These are phyloP conservation scores for Phycodurus eques DNA, from an alignment of 2,113 vertebrate genomes.

Conservation along the genomic window DNA sequence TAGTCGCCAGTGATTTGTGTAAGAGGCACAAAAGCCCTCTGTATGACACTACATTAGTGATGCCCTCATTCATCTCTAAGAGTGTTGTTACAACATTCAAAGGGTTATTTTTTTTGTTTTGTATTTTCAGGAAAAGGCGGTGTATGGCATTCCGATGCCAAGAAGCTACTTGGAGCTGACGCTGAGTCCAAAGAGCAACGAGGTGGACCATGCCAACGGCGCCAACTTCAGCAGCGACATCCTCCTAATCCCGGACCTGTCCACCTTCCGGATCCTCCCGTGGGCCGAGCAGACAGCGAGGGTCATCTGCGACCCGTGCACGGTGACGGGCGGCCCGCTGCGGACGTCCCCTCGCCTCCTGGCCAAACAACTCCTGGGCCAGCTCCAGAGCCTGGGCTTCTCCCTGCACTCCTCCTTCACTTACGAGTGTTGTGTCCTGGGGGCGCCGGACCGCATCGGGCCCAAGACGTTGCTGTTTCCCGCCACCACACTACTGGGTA, in stretches of 20 bases:
- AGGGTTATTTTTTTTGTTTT: background rate
- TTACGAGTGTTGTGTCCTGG: constrained; percentile 89
- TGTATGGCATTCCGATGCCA: constrained; percentile 85
- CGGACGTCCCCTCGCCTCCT: constrained; percentile 85
- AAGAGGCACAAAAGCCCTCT: background rate
- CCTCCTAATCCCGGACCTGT: constrained; percentile 86
- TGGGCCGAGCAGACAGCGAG: constrained; percentile 88
- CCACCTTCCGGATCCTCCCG: constrained; percentile 83
- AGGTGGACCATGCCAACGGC: constrained; percentile 79
- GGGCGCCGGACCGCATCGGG: constrained; percentile 80
- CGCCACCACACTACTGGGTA: constrained; percentile 81
- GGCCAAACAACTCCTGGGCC: constrained; percentile 82
- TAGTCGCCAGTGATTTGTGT: background rate
- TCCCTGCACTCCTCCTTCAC: constrained; percentile 84
- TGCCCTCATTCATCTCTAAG: background rate
- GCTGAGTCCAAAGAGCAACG: constrained; percentile 80
- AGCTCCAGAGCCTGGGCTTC: constrained; percentile 82
- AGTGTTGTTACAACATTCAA: background rate
- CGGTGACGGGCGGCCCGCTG: constrained; percentile 78
- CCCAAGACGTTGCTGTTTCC: constrained; percentile 87
- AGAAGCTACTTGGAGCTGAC: constrained; percentile 89
- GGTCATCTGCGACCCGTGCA: constrained; percentile 91
- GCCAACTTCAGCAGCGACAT: constrained; percentile 87
- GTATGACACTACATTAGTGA: background rate
- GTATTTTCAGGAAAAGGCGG: constrained; percentile 82